phyloP scores from a whole-genome alignment of 2,113 vertebrate species.

The Speoplatyrhinus poulsoni region DNA sequence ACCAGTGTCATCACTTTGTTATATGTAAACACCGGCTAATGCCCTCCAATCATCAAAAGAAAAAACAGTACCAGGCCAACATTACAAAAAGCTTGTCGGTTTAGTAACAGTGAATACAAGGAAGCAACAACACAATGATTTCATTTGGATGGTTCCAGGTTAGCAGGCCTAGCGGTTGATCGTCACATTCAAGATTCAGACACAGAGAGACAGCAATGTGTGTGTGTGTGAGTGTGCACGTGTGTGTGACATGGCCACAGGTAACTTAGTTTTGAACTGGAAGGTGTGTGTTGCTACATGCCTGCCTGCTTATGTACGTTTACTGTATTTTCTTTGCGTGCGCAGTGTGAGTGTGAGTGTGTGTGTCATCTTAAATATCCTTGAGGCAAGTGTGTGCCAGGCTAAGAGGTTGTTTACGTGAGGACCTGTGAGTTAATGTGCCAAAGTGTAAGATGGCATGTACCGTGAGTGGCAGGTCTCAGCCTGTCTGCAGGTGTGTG shows the following conservation, averaged over 20 bases:
- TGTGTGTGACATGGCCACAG: not conserved
- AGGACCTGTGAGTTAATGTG: constrained; percentile 40
- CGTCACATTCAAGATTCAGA: not conserved
- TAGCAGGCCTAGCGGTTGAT: not conserved
- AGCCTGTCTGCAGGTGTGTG: constrained; percentile 25
- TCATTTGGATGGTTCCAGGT: not conserved
- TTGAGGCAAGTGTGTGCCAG: constrained; percentile 30
- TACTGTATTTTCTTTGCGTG: not conserved
- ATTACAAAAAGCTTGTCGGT: not conserved
- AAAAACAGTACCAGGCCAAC: too few species aligned
- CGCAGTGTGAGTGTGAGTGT: constrained; percentile 2
- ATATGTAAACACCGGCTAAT: too few species aligned
- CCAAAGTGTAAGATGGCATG: constrained; percentile 34
- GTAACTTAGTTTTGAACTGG: not conserved
- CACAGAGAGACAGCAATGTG: not conserved
- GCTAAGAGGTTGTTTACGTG: constrained; percentile 40
- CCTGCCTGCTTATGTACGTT: constrained; percentile 34
- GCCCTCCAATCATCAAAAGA: too few species aligned
- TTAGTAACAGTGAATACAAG: not conserved
- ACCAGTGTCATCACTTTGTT: too few species aligned
- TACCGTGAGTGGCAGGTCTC: constrained; percentile 27
- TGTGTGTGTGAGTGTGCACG: not conserved
- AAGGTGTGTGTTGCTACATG: constrained; percentile 43
- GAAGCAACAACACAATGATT: not conserved
- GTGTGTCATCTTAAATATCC: constrained; percentile 2